Conservation (phyloP, 2,888 invertebrate species). For the Plebejus argus region DNA sequence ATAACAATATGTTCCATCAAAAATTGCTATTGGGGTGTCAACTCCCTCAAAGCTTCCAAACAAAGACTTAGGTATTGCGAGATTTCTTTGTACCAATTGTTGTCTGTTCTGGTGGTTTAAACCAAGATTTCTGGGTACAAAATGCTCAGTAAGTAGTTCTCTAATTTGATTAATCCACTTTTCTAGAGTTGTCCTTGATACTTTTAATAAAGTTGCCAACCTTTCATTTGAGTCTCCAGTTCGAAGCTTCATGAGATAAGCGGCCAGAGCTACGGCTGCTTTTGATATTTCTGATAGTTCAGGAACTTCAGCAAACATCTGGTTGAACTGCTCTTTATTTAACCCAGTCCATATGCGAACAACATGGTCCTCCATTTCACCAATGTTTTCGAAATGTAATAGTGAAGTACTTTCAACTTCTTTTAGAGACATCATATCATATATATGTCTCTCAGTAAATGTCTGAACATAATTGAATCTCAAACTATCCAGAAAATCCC, state of each 20-base stretch:
- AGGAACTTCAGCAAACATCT: no score
- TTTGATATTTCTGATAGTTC: no score
- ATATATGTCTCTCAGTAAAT: no score
- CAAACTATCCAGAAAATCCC: no score
- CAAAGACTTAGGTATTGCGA: conserved; percentile 7
- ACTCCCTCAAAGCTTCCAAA: conserved; percentile 27
- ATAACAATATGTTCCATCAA: conserved; percentile 32
- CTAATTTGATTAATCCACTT: conserved; percentile 19
- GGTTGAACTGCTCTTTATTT: no score
- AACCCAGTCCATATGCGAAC: no score
- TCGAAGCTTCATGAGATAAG: conserved; percentile 36
- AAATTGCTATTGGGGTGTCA: conserved; percentile 13
- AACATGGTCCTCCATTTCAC: no score
- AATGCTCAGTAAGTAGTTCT: conserved; percentile 29
- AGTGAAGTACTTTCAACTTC: no score
- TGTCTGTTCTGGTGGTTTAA: conserved; percentile 27
- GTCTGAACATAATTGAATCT: no score
- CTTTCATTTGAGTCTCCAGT: conserved; percentile 35
- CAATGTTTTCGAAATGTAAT: no score
- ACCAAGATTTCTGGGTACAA: conserved; percentile 31
- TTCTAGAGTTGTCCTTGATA: conserved; percentile 35
- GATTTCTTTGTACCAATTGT: conserved; percentile 18
- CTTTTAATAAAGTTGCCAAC: conserved; percentile 37
- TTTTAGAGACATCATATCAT: no score
- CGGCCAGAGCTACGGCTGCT: conserved; percentile 34